These are phyloP conservation scores for Nasonia oneida DNA, from an alignment of 2,888 invertebrate genomes.

Conservation along the genomic window DNA sequence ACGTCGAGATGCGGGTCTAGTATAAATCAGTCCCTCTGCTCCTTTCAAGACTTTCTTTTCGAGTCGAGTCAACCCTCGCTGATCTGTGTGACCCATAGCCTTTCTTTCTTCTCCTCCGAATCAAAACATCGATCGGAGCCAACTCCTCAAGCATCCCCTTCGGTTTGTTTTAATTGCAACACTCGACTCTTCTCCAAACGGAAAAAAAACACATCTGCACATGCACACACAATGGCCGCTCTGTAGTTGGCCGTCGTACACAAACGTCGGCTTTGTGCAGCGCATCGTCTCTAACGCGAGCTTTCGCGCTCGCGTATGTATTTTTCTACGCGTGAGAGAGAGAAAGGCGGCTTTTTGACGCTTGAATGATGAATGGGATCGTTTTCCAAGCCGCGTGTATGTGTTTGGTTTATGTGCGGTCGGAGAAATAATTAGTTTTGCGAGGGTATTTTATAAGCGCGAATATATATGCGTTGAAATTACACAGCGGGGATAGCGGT, in stretches of 20 bases:
- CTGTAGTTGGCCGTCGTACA: not conserved
- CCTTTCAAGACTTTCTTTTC: not conserved
- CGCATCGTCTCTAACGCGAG: slow-evolving; percentile 15
- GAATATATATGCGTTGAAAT: slow-evolving; percentile 5
- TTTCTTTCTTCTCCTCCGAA: not conserved
- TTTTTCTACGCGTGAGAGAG: slow-evolving; percentile 4
- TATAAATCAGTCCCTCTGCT: not conserved
- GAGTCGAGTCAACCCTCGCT: not conserved
- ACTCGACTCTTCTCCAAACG: not conserved
- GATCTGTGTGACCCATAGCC: not conserved
- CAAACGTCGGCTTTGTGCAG: not conserved
- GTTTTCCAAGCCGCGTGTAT: not conserved
- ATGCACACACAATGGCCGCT: not conserved
- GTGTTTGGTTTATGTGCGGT: not conserved
- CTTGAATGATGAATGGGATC: slow-evolving; percentile 45
- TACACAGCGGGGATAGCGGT: slow-evolving; percentile 15
- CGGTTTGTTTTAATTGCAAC: slow-evolving; percentile 44
- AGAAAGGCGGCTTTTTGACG: slow-evolving; percentile 35
- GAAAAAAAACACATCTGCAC: not conserved
- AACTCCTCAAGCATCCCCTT: not conserved
- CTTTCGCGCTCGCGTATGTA: not conserved
- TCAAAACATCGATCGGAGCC: not conserved
- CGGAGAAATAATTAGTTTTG: slow-evolving; percentile 43
- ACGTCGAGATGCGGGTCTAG: not conserved
- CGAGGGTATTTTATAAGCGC: slow-evolving; percentile 33